Evolutionary conservation across 2,797 vertebrate species (phyloP).

Genomic region (Buceros bicornis): DNA sequence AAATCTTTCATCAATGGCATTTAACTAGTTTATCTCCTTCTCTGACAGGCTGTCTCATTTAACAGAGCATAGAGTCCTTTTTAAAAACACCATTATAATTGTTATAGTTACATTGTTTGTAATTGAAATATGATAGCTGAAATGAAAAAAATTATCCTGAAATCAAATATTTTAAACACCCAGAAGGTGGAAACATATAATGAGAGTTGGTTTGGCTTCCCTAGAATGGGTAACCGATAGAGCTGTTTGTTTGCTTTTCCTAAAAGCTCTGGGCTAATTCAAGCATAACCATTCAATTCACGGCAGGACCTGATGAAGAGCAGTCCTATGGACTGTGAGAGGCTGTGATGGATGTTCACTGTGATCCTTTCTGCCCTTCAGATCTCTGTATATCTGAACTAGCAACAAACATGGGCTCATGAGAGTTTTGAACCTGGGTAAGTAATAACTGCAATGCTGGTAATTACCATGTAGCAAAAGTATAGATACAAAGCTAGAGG

Average conservation of each 20-base stretch:
- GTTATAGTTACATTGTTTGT: neutral
- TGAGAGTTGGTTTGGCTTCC: neutral
- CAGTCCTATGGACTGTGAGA: neutral
- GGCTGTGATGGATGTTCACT: conserved; percentile 14
- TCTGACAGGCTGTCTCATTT: neutral
- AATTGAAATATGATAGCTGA: neutral
- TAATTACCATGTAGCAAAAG: neutral
- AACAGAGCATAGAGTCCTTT: neutral
- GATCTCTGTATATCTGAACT: neutral
- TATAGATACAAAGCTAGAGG: neutral
- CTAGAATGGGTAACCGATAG: neutral
- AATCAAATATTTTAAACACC: neutral
- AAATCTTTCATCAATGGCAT: conserved; percentile 22
- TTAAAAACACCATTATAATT: neutral
- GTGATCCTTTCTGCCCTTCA: conserved; percentile 34
- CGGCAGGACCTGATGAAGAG: neutral
- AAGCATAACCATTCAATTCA: conserved; percentile 11
- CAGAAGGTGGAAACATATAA: neutral
- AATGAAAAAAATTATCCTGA: neutral
- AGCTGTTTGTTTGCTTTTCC: neutral
- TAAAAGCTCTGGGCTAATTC: neutral
- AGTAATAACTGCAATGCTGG: neutral
- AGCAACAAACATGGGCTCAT: neutral
- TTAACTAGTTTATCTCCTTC: conserved; percentile 9
- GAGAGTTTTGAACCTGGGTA: neutral